Evolutionary conservation across 2,888 invertebrate species (phyloP), one percentile per base, ranked within the genome.

Genomic region (Beris chalybata): DNA sequence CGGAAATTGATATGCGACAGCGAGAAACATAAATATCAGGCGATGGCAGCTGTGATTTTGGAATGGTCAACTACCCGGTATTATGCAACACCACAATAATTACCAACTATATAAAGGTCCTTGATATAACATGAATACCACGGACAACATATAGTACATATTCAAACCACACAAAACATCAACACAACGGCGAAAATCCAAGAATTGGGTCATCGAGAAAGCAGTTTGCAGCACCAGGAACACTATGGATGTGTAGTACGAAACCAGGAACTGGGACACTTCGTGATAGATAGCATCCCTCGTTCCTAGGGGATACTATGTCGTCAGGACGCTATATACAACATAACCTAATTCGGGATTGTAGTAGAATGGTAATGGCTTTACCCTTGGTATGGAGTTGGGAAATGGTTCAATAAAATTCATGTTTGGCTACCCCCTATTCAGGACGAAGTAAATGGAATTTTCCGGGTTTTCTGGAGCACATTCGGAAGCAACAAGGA

Each of bases 291-390:
- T 15, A 9, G 29, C 22, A 32, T 32, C 15, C 55, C 30, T 15
- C 45, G 6, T 57, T 57, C 45, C 30, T 58, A 7, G 29, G 58
- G 45, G 45, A 58, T 22, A 22, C n/a, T 3, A n/a, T 29, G 38
- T 5, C 32, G 13, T 22, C 55, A 13, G 22, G 13, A 55, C n/a
- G 22, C 22, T 32, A 55, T 55, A 32, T 55, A 55, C 22, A n/a
- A 58, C 45, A 58, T 58, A 58, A 58, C 58, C 45, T 58, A 57
- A 45, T 30, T 43, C 57, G 44, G 57, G 43, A 55, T 29, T 6
- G 32, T 2, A 12, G 15, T 15, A 30, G 58, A 58, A 29, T 58
- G 58, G 45, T 58, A 32, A 58, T 44, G 45, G 47, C 45, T 58
- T n/a, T 12, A 22, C 22, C 22, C 29, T 22, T 15, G 29, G 47